Evolutionary conservation across 2,113 vertebrate genomes (phyloP).

Genomic region (Erythrocercus mccallii): DNA sequence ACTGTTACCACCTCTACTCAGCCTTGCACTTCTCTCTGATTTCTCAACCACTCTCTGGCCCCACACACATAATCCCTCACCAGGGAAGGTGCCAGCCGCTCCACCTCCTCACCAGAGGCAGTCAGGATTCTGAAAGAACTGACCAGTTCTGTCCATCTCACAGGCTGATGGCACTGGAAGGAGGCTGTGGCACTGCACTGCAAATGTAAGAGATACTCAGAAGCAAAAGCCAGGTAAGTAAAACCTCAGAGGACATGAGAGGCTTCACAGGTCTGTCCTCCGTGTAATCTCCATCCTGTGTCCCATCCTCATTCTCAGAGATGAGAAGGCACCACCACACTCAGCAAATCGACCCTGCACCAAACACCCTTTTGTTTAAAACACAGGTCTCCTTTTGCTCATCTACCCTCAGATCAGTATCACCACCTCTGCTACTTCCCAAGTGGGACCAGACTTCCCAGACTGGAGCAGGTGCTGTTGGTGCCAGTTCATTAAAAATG

Average conservation of each 20-base stretch:
- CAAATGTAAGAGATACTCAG: neutral
- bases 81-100: neutral
- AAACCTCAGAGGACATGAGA: neutral
- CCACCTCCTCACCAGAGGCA: neutral
- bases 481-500: neutral
- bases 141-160: neutral
- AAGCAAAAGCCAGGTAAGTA: neutral
- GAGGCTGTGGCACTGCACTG: neutral
- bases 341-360: neutral
- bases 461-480: neutral
- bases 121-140: neutral
- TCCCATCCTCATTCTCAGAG: neutral
- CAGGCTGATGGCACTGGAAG: fast-evolving
- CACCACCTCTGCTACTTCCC: neutral
- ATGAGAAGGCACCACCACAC: neutral
- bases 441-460: neutral
- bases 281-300: fast-evolving
- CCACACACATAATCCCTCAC: fast-evolving
- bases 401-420: neutral
- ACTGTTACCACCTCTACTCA: neutral
- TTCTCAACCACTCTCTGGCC: neutral
- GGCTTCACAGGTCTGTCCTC: neutral
- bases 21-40: neutral
- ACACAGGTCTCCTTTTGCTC: neutral
- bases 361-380: neutral